Evolutionary conservation across 2,797 vertebrate species (phyloP), one percentile per base, ranked within the genome.

Genomic region (Linurgus olivaceus): DNA sequence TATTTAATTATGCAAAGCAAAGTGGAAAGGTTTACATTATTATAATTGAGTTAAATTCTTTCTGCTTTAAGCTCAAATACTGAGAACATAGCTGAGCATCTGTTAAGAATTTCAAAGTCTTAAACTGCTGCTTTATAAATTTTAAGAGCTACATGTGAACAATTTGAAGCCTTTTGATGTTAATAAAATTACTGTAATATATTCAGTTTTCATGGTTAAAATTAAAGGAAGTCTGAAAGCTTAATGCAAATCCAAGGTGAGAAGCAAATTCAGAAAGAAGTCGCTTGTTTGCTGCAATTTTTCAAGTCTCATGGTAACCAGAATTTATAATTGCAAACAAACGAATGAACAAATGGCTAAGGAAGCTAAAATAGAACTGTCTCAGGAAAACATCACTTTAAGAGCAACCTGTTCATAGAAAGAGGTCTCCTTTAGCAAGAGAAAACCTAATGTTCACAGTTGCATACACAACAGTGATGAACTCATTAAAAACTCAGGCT

Each of bases 1-100:
- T 91, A 95, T 94, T 96, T 93, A 95, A 95, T 96, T 96, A 94
- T 92, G 87, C 82, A 95, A 92, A 94, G 92, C 50, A 92, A 94
- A 97, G 54, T 74, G 73, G 89, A 88, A 93, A 95, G 92, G 84
- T 94, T 96, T 96, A 94, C 75, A 84, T 83, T 94, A 88, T 90
- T 91, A 85, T 96, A 92, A 95, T 78, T 63, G 70, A 93, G 91
- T 94, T 96, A 93, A 96, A 94, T 93, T 94, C 80, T 90, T 94
- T 88, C 76, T 94, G 73, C 95, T 94, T 88, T 91, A 90, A 96
- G 73, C 70, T 91, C 65, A 86, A 96, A 91, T 74, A 86, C 81
- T 77, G 66, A 94, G 82, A 92, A 84, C 51, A 54, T 38, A 90
- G 70, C 63, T 67, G 59, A 96, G 80, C 70, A 90, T 91, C 95